Conservation (phyloP, 2,113 vertebrate species). For the Aptenodytes patagonicus region DNA sequence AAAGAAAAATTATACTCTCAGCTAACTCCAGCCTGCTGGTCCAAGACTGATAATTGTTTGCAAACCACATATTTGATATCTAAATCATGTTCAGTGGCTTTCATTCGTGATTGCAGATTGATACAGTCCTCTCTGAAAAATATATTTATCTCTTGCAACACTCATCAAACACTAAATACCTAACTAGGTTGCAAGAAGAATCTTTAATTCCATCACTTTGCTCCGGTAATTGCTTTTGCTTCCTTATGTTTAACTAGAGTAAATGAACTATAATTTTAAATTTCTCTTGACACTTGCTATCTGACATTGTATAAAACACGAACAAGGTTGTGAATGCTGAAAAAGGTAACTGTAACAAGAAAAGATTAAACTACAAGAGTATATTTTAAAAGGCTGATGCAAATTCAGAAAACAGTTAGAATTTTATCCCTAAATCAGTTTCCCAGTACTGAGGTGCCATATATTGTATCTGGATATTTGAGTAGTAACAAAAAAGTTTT, state of each 20-base stretch:
- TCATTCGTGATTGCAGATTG: slow-evolving; percentile 68
- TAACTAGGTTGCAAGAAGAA: slow-evolving; percentile 74
- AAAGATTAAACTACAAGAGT: not conserved
- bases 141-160: slow-evolving; percentile 73
- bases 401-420: not conserved
- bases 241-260: slow-evolving; percentile 78
- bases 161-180: slow-evolving; percentile 77
- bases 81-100: slow-evolving; percentile 71
- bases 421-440: not conserved
- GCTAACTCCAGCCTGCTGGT: slow-evolving; percentile 15
- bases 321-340: slow-evolving; percentile 67
- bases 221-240: slow-evolving; percentile 79
- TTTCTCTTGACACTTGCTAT: slow-evolving; percentile 76
- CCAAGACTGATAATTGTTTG: slow-evolving; percentile 70
- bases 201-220: slow-evolving; percentile 78
- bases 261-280: slow-evolving; percentile 81
- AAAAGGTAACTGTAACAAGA: slow-evolving; percentile 69
- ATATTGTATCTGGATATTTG: not conserved
- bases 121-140: slow-evolving; percentile 69
- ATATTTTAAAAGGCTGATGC: not conserved
- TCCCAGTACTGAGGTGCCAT: not conserved
- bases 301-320: slow-evolving; percentile 69
- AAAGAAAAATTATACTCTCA: slow-evolving; percentile 49
- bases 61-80: slow-evolving; percentile 72
- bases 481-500: not conserved